phyloP scores from a whole-genome alignment of 2,888 invertebrate species.

The Apotomis capreana region DNA sequence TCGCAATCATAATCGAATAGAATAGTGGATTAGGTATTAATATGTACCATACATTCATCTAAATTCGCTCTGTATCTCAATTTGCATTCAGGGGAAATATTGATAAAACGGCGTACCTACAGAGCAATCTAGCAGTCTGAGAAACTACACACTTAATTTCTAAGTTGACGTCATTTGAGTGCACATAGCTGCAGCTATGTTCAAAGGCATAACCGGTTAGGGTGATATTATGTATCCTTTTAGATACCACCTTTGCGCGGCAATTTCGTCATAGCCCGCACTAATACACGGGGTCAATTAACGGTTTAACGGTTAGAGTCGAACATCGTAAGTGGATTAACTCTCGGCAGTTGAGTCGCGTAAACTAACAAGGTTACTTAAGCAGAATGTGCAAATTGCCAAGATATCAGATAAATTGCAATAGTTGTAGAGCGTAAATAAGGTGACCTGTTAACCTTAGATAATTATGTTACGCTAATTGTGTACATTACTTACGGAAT shows the following conservation, averaged over 20 bases:
- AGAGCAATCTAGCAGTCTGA: neutral
- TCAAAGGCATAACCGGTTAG: conserved; percentile 17
- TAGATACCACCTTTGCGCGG: conserved; percentile 14
- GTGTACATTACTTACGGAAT: conserved; percentile 21
- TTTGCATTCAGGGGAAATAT: neutral
- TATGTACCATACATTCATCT: neutral
- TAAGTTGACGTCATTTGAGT: conserved; percentile 13
- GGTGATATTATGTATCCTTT: neutral
- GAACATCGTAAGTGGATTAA: neutral
- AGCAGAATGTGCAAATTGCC: conserved; percentile 9
- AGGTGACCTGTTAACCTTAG: conserved; percentile 30
- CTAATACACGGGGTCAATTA: neutral
- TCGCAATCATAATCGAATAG: neutral
- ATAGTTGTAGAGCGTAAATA: conserved; percentile 21
- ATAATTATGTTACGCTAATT: neutral
- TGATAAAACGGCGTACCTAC: neutral
- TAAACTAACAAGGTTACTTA: conserved; percentile 21
- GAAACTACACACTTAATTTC: neutral
- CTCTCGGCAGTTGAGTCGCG: neutral
- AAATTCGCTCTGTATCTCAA: neutral
- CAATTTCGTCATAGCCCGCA: neutral
- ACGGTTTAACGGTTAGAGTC: conserved; percentile 14
- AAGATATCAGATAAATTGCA: conserved; percentile 35
- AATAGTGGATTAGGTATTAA: neutral
- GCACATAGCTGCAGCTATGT: conserved; percentile 20